Evolutionary conservation across 2,113 vertebrate genomes (phyloP), one percentile per base, ranked within the genome.

Genomic region (Aythya baeri): DNA sequence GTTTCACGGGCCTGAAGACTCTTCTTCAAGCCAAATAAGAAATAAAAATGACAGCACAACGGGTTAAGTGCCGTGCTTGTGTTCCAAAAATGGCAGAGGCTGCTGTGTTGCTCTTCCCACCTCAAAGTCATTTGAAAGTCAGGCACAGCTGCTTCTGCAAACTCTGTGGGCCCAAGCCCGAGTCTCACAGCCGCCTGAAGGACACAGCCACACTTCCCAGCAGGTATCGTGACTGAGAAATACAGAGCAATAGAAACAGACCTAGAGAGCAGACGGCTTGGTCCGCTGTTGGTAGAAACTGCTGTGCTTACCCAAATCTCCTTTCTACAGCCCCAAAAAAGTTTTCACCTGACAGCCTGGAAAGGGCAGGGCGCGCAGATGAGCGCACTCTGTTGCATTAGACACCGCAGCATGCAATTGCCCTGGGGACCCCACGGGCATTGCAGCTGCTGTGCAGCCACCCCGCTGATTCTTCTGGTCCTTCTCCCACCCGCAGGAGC

Each of bases 401-500:
- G 63, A 6, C 0, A 0, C 0, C 0, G 32, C 41, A 2, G 76
- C 0, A 3, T 0, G 0, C 21, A 7, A 5, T 25, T 9, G 0
- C 2, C 17, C 70, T 57, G 2, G 34, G 46, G 34, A 2, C 26
- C 49, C 76, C 32, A 3, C 5, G 2, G 5, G 2, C 16, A 14
- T 7, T 1, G 3, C 3, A 26, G 43, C 67, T 7, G 6, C 17
- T 2, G 1, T 1, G 1, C 43, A 4, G 10, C 20, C 25, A 3
- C 4, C 21, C 17, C 43, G 0, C 54, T 29, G 13, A 68, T 7
- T 3, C 7, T 10, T 15, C n/a, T 1, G 0, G 12, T 20, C 44
- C 78, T 12, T 86, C 72, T 78, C 54, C 62, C 7, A 0, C 52
- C 3, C 65, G 10, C 97, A 99, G 99, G 98, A 99, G 25, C 97